Conservation (phyloP, 2,888 invertebrate genomes). For the Molorchus minor region DNA sequence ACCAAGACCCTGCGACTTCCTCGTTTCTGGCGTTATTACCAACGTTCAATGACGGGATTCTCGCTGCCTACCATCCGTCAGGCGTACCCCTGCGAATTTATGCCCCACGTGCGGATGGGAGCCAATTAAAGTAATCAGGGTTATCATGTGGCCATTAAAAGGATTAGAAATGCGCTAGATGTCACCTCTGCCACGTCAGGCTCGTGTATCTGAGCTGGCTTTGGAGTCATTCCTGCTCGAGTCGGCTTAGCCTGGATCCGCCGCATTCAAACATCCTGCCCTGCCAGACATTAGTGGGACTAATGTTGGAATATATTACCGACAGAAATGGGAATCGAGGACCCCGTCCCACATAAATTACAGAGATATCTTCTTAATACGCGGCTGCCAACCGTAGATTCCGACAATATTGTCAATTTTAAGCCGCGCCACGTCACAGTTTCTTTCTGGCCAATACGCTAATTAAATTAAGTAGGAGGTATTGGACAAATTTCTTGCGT, state of each 20-base stretch:
- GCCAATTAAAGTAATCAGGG: conserved; percentile 77
- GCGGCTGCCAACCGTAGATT: conserved; percentile 58
- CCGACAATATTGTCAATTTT: conserved; percentile 55
- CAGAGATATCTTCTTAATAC: conserved; percentile 62
- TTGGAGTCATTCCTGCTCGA: conserved; percentile 55
- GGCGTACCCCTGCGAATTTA: conserved; percentile 41
- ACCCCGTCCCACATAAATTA: conserved; percentile 56
- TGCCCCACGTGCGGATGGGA: conserved; percentile 69
- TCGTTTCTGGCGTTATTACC: not conserved
- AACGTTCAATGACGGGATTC: conserved; percentile 10
- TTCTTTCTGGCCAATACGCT: conserved; percentile 31
- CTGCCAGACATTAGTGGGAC: conserved; percentile 62
- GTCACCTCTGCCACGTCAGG: conserved; percentile 59
- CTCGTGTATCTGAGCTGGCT: conserved; percentile 56
- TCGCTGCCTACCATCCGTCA: conserved; percentile 30
- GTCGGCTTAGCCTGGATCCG: conserved; percentile 53
- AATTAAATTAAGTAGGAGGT: conserved; percentile 23
- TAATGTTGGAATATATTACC: conserved; percentile 63
- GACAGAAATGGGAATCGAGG: conserved; percentile 50
- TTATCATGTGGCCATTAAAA: conserved; percentile 75
- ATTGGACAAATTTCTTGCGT: not conserved
- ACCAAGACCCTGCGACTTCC: no score
- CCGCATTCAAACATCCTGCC: conserved; percentile 61
- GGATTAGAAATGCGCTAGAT: conserved; percentile 67
- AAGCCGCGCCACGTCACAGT: conserved; percentile 46